Evolutionary conservation across 1,140 invertebrate genomes (phyloP).

Genomic region (Popillia japonica): DNA sequence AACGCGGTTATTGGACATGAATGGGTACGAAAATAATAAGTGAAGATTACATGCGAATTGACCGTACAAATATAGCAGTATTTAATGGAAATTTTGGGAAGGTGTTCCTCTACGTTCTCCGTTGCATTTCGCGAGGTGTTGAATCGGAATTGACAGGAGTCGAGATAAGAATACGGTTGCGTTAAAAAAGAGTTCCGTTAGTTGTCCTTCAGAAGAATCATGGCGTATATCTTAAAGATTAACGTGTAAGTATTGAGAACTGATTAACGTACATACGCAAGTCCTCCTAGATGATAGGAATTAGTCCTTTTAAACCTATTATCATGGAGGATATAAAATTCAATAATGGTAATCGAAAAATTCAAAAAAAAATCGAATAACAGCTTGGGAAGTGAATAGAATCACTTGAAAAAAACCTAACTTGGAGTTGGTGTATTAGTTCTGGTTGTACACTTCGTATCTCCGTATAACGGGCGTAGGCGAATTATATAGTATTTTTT

Average conservation of each 20-base stretch:
- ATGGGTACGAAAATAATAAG: not conserved
- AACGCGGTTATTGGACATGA: not conserved
- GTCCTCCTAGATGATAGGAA: too few relatives aligned
- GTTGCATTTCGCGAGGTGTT: not conserved
- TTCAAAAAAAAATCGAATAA: not conserved
- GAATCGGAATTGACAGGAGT: not conserved
- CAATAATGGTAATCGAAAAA: not conserved
- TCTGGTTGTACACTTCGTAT: slow-evolving; percentile 3
- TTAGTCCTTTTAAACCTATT: too few relatives aligned
- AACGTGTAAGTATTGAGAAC: too few relatives aligned
- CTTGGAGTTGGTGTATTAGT: not conserved
- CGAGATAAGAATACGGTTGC: not conserved
- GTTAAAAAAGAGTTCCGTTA: too few relatives aligned
- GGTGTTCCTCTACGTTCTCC: not conserved
- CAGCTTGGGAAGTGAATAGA: not conserved
- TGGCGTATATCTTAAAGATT: too few relatives aligned
- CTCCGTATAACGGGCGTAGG: slow-evolving; percentile 9
- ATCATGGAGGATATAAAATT: not conserved
- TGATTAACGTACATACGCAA: too few relatives aligned
- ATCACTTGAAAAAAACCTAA: not conserved
- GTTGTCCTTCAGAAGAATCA: too few relatives aligned
- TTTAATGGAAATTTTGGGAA: slow-evolving; percentile 4
- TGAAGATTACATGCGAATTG: not conserved
- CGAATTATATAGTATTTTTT: slow-evolving; percentile 1
- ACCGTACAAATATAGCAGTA: not conserved